Evolutionary conservation across 2,888 invertebrate genomes (phyloP), one percentile per base, ranked within the genome.

Genomic region (Fragum sueziense): DNA sequence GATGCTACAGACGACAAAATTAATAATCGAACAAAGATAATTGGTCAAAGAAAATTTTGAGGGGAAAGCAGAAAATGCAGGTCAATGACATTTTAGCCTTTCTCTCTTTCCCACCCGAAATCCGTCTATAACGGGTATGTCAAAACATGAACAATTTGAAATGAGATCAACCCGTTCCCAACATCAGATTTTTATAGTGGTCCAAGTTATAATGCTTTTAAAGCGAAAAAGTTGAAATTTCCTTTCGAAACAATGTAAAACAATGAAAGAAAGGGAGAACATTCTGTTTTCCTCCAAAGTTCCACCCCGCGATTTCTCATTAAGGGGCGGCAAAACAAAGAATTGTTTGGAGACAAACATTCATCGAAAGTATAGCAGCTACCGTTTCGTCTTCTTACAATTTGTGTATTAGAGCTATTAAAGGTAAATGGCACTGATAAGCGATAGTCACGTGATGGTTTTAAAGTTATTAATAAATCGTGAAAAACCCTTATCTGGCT

Each of bases 401-500:
- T 33, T 25, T 33, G 31, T 14, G 62, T 62, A 33, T 33, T 33
- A n/a, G 22, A n/a, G 33, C 33, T 62, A 33, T 62, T 62, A 31
- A 33, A 9, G 29, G n/a, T 62, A 33, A 29, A n/a, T 33, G 34
- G 33, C 34, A 62, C 31, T 33, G 62, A 33, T 62, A 33, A 33
- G 33, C 62, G 17, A 62, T n/a, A 2, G 62, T 33, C 62, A n/a
- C 33, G 62, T 31, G n/a, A 62, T n/a, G n/a, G 34, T 14, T 33
- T 62, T 34, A 33, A 33, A 17, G 62, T 62, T 33, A 62, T 62
- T 33, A 62, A 62, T 62, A 62, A 62, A 62, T 33, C 62, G 31
- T 34, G 57, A 62, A 62, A 62, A 33, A 33, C 29, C 62, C 29
- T 62, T 29, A 29, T 29, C n/a, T 20, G 34, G 9, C 14, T 62